Evolutionary conservation across 1,140 invertebrate species (phyloP).

Genomic region (Calliopsis andreniformis): DNA sequence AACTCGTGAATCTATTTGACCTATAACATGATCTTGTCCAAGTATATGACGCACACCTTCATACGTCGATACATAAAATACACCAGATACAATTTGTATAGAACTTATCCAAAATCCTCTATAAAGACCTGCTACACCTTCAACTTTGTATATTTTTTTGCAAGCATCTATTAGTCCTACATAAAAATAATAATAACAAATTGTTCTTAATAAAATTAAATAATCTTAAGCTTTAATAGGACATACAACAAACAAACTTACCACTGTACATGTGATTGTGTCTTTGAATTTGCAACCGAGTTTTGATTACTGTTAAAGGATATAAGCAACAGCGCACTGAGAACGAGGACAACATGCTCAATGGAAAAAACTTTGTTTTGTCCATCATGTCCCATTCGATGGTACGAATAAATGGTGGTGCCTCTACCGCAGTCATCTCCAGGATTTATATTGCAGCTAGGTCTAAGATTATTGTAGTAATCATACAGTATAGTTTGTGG

Average conservation of each 20-base stretch:
- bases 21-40: constrained; percentile 81
- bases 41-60: constrained; percentile 94
- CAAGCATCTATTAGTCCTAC: constrained; percentile 94
- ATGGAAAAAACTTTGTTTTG: constrained; percentile 94
- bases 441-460: constrained; percentile 28
- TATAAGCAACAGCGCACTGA: constrained; percentile 94
- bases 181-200: constrained; percentile 19
- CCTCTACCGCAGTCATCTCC: constrained; percentile 81
- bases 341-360: constrained; percentile 94
- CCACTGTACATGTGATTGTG: constrained; percentile 92
- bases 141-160: constrained; percentile 92
- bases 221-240: too few relatives aligned
- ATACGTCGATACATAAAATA: constrained; percentile 97
- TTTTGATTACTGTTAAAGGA: constrained; percentile 98
- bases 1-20: constrained; percentile 83
- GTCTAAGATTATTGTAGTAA: constrained; percentile 42
- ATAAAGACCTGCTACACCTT: constrained; percentile 94
- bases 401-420: constrained; percentile 87
- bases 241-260: constrained; percentile 73
- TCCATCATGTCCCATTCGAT: constrained; percentile 99
- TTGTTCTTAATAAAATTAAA: constrained; percentile 2
- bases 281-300: constrained; percentile 94
- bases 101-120: constrained; percentile 97
- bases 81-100: constrained; percentile 91
- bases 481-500: constrained; percentile 33